Evolutionary conservation across 1,140 invertebrate genomes (phyloP).

Genomic region (Rhopalosiphum maidis): DNA sequence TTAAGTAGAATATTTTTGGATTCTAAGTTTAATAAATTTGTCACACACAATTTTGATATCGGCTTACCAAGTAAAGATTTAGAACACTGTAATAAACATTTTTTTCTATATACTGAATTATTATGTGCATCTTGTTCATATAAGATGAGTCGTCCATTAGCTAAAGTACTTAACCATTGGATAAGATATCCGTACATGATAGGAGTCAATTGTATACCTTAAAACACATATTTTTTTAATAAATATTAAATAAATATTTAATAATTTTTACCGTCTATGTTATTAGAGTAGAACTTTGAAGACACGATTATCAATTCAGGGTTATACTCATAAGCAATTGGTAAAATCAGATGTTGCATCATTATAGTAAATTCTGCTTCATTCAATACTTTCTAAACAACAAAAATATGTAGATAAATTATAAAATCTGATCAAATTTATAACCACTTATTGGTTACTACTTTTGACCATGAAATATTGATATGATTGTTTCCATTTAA

Average conservation of each 20-base stretch:
- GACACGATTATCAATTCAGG: slow-evolving; percentile 91
- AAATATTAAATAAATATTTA: not conserved
- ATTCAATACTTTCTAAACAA: slow-evolving; percentile 76
- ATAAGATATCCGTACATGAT: slow-evolving; percentile 90
- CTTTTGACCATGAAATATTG: slow-evolving; percentile 37
- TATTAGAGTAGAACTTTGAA: slow-evolving; percentile 94
- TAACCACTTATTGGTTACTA: not conserved
- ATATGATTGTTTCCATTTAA: not conserved
- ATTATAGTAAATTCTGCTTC: slow-evolving; percentile 89
- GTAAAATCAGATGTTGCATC: slow-evolving; percentile 74
- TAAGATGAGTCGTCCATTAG: slow-evolving; percentile 71
- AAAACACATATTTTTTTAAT: slow-evolving; percentile 58
- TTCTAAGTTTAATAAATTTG: not conserved
- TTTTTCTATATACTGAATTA: slow-evolving; percentile 1
- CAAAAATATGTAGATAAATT: not conserved
- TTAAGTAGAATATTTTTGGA: not conserved
- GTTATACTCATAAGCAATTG: slow-evolving; percentile 88
- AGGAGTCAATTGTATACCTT: slow-evolving; percentile 83
- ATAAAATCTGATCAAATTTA: not conserved
- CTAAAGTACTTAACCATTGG: slow-evolving; percentile 80
- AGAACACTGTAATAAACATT: slow-evolving; percentile 19
- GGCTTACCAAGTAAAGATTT: slow-evolving; percentile 7
- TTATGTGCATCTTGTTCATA: not conserved
- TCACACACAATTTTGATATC: not conserved
- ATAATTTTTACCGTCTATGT: slow-evolving; percentile 76